Percentiles rank a stretch among this genome's conserved stretches.
phyloP scores from a whole-genome alignment of 2,797 vertebrate species.

The Gouania willdenowi region DNA sequence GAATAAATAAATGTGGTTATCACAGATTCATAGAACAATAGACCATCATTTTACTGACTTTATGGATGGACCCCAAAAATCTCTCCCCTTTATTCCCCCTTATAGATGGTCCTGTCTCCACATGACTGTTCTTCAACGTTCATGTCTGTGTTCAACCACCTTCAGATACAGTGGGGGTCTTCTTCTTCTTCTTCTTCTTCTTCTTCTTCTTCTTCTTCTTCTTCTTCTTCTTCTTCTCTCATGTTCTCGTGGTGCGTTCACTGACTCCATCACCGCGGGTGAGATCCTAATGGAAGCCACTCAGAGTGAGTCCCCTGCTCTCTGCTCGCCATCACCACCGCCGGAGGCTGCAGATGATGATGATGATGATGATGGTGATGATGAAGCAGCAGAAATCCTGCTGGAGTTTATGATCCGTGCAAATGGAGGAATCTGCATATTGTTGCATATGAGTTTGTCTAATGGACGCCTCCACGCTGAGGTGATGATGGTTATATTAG shows the following conservation, averaged over 20 bases:
- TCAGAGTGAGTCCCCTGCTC: slow-evolving; percentile 47
- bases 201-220: slow-evolving; percentile 13
- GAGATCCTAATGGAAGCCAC: slow-evolving; percentile 71
- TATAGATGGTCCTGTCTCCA: too few species aligned
- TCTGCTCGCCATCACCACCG: slow-evolving; percentile 32
- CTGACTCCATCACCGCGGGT: slow-evolving; percentile 44
- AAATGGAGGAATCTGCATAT: slow-evolving; percentile 75
- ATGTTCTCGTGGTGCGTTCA: slow-evolving; percentile 43
- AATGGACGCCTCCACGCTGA: slow-evolving; percentile 70
- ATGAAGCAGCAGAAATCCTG: slow-evolving; percentile 62
- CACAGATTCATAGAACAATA: too few species aligned
- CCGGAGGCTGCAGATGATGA: slow-evolving; percentile 38
- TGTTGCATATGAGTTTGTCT: slow-evolving; percentile 69
- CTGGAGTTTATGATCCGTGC: slow-evolving; percentile 77
- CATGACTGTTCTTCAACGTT: too few species aligned
- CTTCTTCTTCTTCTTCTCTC: slow-evolving; percentile 16
- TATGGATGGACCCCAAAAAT: too few species aligned
- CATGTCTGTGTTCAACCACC: too few species aligned
- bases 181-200: neutral
- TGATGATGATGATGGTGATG: slow-evolving; percentile 41
- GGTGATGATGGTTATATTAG: slow-evolving; percentile 51
- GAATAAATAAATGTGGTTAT: too few species aligned
- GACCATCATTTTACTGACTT: too few species aligned
- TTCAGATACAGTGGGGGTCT: slow-evolving; percentile 28
- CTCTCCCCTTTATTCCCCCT: too few species aligned